Base-by-base conservation (phyloP, 2,113 vertebrate species). In the Dromiciops gliroides region DNA sequence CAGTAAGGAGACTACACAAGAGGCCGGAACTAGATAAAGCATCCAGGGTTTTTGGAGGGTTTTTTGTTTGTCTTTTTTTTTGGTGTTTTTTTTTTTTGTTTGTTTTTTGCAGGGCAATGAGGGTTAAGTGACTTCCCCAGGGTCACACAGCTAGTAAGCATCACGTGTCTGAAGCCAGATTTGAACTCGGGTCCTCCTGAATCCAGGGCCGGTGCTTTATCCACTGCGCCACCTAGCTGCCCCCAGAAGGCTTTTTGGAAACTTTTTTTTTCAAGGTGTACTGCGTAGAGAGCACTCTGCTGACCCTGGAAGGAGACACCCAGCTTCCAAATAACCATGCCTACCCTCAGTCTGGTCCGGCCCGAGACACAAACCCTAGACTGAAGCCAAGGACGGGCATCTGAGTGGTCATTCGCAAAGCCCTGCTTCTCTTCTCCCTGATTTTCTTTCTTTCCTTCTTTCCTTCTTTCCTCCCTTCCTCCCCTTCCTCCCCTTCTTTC, bases 211-310 rank as follows among this genome's bases (percentile, higher is more conserved):
- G n/a, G n/a, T n/a, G n/a, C n/a, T n/a, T n/a, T n/a, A n/a, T n/a
- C n/a, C n/a, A n/a, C n/a, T n/a, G n/a, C n/a, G n/a, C n/a, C n/a
- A n/a, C n/a, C n/a, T n/a, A n/a, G n/a, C n/a, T n/a, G n/a, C n/a
- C n/a, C n/a, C n/a, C n/a, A n/a, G 31, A 12, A 48, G 19, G 3
- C 0, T 0, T 51, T n/a, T 37, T 19, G 49, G 23, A 23, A 37
- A 67, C 37, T 9, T 9, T 11, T 56, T 56, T 56, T 10, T 31
- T 56, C 26, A 56, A 56, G 56, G 28, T 9, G 4, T 37, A 31
- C 28, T 37, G 11, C 3, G 9, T 56, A 11, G 0, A 31, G 2
- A 60, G 3, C 26, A 28, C 28, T 31, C 28, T 31, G 5, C 60
- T 67, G 60, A 37, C 31, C 60, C 60, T 37, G 31, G 60, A 37